Evolutionary conservation across 2,113 vertebrate genomes (phyloP), one percentile per base, ranked within the genome.

Genomic region (Lonchura striata): DNA sequence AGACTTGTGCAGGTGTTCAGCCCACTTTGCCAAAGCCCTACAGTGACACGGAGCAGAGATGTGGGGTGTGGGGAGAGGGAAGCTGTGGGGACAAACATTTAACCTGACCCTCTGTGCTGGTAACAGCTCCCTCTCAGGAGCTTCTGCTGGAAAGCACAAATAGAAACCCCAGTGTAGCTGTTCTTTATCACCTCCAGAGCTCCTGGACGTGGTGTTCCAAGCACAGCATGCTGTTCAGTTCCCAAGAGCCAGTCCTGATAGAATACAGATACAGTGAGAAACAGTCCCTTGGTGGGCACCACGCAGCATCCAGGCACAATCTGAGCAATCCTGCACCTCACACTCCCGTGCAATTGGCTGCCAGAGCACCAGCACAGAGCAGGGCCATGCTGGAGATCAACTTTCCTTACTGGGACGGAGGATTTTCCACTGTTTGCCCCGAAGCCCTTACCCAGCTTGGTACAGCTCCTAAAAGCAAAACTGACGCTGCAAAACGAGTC

Each of bases 261-360:
- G 61, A 84, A 96, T 82, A 57, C 66, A 64, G 60, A n/a, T 28
- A 24, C 84, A 76, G 31, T 21, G 84, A 76, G 82, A 82, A 87
- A 17, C 12, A 41, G 46, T 11, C 49, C n/a, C 33, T 53, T 49
- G 46, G 42, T 84, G 72, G 86, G 60, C 60, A 86, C 18, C 56
- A 52, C 0, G 0, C 78, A 82, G 56, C 47, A 54, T 8, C 64
- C 4, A 42, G 84, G 56, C 72, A 60, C 64, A 41, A 9, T 18
- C 33, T 0, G 5, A 82, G 33, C 49, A 47, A 7, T 39, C 17
- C 57, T 56, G 78, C 57, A 63, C 49, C 47, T 84, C 82, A 64
- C 10, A 1, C 20, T 37, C 41, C 33, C 1, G 9, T 21, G 24
- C 0, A 0, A 27, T 31, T 4, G 3, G 49, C 74, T 76, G 70